Base-by-base conservation (phyloP, 2,113 vertebrate genomes). In the Carassius auratus region DNA sequence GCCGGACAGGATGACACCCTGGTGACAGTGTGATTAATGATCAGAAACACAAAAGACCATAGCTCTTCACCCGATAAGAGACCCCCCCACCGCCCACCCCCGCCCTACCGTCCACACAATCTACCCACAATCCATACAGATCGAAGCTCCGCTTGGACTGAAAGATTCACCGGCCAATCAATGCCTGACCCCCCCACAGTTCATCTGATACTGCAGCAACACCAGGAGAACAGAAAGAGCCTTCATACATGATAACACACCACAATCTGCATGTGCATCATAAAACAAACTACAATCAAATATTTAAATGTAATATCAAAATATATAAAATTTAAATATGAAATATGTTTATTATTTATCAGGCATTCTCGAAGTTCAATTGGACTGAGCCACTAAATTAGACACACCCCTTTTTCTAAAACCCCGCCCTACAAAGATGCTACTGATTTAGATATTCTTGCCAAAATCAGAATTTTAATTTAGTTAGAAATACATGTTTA, bases 11-110 rank as follows among this genome's bases (percentile, higher is more conserved):
- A 84, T 86, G 88, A 91, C 88, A 89, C 84, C 74, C 23, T 52
- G 50, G 55, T 93, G 92, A 93, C 91, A 94, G 86, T 74, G 89
- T 91, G 92, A 92, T 89, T 92, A 93, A 94, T 89, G 88, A 93
- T 88, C 87, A 85, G 76, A 87, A 74, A 89, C 84, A 90, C 50
- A 92, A 86, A 93, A 83, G 83, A 90, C 88, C 86, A 42, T 84
- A 86, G 93, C 83, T 83, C 74, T 8, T 19, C 30, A 9, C 66
- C 84, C 90, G 91, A 89, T 91, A 93, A 91, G 86, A 64, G 10
- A 59, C 5, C 38, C 82, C 23, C 75, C 86, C 71, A 1, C 30
- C 30, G 26, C 26, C 52, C 81, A 5, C 38, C 82, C 79, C 86
- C 71, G 10, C 76, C 75, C 33, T 84, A 69, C 30, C 30, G 3